Conservation (phyloP, 92 coral and sea anemone species). For the Nematostella vectensis region DNA sequence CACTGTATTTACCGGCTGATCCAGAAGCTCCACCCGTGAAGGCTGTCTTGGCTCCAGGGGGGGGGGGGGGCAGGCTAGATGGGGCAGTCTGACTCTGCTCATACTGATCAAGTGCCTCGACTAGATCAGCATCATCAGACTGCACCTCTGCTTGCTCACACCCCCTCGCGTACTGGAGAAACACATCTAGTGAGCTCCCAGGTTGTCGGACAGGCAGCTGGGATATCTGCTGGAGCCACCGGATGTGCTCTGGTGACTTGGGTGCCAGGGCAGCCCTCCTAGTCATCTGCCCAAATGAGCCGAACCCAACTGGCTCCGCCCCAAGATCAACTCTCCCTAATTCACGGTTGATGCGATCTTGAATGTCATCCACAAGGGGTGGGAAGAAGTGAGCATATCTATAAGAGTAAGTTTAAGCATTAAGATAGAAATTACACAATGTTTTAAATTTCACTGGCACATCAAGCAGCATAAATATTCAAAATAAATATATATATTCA, state of each 20-base stretch:
- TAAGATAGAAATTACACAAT: background rate
- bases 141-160: background rate
- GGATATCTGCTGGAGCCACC: too few species aligned
- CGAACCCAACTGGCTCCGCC: background rate
- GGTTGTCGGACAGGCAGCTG: background rate
- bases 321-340: background rate
- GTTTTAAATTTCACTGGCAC: background rate
- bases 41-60: too few species aligned
- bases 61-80: background rate
- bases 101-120: background rate
- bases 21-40: too few species aligned
- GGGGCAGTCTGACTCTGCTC: background rate
- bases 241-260: background rate
- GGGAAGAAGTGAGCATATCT: background rate
- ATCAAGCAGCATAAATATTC: background rate
- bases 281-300: background rate
- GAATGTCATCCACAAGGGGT: background rate
- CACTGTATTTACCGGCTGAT: too few species aligned
- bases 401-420: background rate
- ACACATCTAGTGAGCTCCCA: background rate
- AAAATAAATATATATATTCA: too few species aligned
- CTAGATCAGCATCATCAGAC: background rate
- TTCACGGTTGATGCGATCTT: background rate
- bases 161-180: background rate
- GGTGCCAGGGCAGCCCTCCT: background rate